Conservation (phyloP, 2,113 vertebrate genomes). For the Tachysurus vachellii region DNA sequence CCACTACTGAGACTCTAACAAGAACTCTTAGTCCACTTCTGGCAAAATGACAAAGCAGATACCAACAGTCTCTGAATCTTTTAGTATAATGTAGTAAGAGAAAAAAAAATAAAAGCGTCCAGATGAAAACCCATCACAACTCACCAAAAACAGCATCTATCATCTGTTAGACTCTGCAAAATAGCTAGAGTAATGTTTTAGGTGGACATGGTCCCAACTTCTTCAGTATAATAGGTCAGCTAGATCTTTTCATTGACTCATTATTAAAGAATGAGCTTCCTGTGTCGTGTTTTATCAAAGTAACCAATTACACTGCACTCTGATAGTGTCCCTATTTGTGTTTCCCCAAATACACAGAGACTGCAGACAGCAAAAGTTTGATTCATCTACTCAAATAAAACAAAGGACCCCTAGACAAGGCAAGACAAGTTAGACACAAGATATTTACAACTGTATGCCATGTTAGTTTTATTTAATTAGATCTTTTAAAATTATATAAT, state of each 20-base stretch:
- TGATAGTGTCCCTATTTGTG: neutral
- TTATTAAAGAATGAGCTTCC: neutral
- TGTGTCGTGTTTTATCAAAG: neutral
- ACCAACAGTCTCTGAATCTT: neutral
- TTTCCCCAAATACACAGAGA: neutral
- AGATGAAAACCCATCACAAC: neutral
- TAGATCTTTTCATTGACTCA: neutral
- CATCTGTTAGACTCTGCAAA: neutral
- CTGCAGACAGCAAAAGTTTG: neutral
- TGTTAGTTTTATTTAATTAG: neutral
- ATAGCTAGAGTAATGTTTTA: no score
- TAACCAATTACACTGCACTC: neutral
- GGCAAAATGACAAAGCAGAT: neutral
- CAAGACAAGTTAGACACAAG: neutral
- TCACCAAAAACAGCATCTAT: neutral
- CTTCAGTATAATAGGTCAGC: neutral
- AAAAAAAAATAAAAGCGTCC: neutral
- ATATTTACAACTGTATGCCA: neutral
- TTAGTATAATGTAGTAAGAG: neutral
- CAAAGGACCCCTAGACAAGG: neutral
- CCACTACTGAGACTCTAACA: neutral
- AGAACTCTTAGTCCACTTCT: conserved; percentile 18
- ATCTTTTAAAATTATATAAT: neutral
- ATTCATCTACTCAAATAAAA: neutral
- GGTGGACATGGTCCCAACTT: neutral